These are phyloP conservation scores for Lasaia peninsularis DNA, from an alignment of 1,140 invertebrate species.

Conservation along the genomic window DNA sequence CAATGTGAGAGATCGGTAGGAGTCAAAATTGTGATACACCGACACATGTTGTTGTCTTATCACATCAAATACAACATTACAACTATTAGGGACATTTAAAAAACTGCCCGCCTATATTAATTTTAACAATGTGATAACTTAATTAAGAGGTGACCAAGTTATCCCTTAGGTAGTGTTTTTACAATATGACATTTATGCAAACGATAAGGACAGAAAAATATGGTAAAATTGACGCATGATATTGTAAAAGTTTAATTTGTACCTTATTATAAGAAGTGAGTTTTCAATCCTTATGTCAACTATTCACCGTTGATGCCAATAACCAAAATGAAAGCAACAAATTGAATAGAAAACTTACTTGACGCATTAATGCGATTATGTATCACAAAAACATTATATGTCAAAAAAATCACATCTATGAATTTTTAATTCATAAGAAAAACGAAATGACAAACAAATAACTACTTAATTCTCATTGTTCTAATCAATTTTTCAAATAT, in stretches of 20 bases:
- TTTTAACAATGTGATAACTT: constrained; percentile 62
- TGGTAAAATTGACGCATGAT: constrained; percentile 44
- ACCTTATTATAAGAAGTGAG: constrained; percentile 43
- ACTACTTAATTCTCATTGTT: constrained; percentile 34
- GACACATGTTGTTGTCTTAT: constrained; percentile 57
- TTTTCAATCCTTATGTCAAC: constrained; percentile 26
- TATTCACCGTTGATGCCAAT: constrained; percentile 32
- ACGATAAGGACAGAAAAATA: constrained; percentile 17
- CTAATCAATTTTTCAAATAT: constrained; percentile 46
- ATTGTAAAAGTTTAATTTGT: constrained; percentile 59
- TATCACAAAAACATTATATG: constrained; percentile 78
- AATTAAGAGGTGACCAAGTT: constrained; percentile 52
- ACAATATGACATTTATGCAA: constrained; percentile 36
- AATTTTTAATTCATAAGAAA: constrained; percentile 75
- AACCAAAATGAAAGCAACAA: constrained; percentile 43
- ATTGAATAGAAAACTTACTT: constrained; percentile 49
- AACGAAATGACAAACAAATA: constrained; percentile 67
- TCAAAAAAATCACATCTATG: constrained; percentile 77
- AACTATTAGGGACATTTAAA: constrained; percentile 56
- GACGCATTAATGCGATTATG: constrained; percentile 70
- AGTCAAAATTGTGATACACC: constrained; percentile 56
- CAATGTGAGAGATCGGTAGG: constrained; percentile 49
- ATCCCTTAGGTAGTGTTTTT: constrained; percentile 29
- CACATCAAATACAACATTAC: constrained; percentile 66
- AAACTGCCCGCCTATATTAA: constrained; percentile 52